These are phyloP conservation scores for Todiramphus chloris DNA, from an alignment of 2,113 vertebrate species.

Conservation along the genomic window DNA sequence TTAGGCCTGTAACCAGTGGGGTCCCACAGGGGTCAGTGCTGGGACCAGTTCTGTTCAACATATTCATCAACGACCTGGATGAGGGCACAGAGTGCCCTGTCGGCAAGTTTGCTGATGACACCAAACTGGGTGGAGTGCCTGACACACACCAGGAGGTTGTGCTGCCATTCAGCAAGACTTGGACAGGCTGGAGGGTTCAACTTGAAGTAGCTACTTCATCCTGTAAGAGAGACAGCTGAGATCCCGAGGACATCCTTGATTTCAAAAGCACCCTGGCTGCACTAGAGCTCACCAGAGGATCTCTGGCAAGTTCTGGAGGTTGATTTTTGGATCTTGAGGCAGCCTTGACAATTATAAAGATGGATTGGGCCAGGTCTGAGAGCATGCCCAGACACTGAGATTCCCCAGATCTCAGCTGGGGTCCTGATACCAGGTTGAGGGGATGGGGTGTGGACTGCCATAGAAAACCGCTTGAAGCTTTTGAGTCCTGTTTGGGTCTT, in stretches of 20 bases:
- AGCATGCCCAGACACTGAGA: background rate
- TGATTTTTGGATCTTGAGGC: background rate
- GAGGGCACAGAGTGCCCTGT: too few relatives aligned
- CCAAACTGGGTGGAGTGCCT: too few relatives aligned
- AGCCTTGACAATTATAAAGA: background rate
- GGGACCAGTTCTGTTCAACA: too few relatives aligned
- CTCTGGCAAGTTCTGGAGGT: background rate
- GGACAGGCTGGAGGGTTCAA: too few relatives aligned
- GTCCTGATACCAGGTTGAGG: fast-evolving
- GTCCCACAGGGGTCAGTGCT: too few relatives aligned
- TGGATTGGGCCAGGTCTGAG: background rate
- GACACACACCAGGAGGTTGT: too few relatives aligned
- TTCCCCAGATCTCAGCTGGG: fast-evolving
- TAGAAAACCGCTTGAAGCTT: background rate
- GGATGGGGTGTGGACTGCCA: background rate
- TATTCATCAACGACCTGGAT: too few relatives aligned
- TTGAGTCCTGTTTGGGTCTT: background rate
- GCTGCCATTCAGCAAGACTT: too few relatives aligned
- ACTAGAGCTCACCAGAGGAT: background rate
- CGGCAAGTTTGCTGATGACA: too few relatives aligned
- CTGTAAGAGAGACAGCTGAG: background rate
- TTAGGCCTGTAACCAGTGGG: too few relatives aligned
- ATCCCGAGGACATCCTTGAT: background rate
- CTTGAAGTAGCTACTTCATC: background rate
- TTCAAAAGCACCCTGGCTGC: background rate